These are phyloP conservation scores for Erpetoichthys calabaricus DNA, from an alignment of 2,797 vertebrate genomes.

Conservation along the genomic window DNA sequence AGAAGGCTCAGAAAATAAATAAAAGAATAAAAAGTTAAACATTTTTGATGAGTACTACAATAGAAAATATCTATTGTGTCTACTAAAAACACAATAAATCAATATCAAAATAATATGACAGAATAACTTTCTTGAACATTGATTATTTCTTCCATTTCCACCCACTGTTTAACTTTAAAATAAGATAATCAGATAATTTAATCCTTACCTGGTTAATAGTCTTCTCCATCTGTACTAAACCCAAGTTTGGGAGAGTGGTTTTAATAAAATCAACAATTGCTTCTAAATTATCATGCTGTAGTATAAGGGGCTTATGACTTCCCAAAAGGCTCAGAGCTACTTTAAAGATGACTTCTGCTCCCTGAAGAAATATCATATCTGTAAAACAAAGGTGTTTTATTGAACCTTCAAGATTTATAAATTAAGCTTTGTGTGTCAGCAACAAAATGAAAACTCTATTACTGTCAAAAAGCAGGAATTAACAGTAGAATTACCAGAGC, in stretches of 20 bases:
- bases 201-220: conserved; percentile 82
- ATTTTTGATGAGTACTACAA: too few relatives aligned
- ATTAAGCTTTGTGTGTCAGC: too few relatives aligned
- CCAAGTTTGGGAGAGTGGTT: conserved; percentile 84
- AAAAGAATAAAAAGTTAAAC: too few relatives aligned
- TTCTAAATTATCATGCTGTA: conserved; percentile 90
- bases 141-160: too few relatives aligned
- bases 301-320: conserved; percentile 90
- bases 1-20: too few relatives aligned
- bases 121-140: too few relatives aligned
- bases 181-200: background rate
- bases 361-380: conserved; percentile 95
- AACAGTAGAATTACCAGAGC: too few relatives aligned
- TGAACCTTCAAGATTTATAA: too few relatives aligned
- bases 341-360: conserved; percentile 92
- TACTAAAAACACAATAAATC: too few relatives aligned
- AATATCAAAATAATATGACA: too few relatives aligned
- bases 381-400: conserved; percentile 20
- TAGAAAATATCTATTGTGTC: too few relatives aligned
- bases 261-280: conserved; percentile 97
- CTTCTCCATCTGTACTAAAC: conserved; percentile 96
- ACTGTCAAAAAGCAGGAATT: conserved; percentile 3
- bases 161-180: background rate
- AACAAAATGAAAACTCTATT: too few relatives aligned
- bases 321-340: conserved; percentile 87